These are phyloP conservation scores for Platysternon megacephalum DNA, from an alignment of 2,113 vertebrate genomes.

Conservation along the genomic window DNA sequence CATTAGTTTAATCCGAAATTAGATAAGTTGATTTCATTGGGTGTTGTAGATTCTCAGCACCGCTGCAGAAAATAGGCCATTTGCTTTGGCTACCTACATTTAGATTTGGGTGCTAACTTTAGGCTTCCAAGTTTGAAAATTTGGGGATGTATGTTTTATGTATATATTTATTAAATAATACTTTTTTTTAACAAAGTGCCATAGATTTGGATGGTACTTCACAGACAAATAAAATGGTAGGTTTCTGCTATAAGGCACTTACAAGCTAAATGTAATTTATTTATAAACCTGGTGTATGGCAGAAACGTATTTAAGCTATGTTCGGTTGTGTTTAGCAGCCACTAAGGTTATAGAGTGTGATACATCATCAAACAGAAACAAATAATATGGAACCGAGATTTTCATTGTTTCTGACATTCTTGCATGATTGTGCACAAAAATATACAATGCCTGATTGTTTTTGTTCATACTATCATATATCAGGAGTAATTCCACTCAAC, in stretches of 20 bases:
- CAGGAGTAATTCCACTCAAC: not conserved
- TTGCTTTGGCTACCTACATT: not conserved
- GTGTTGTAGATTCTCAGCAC: not conserved
- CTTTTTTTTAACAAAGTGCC: not conserved
- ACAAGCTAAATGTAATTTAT: not conserved
- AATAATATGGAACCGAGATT: accelerated
- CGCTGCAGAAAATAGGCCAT: not conserved
- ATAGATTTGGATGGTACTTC: not conserved
- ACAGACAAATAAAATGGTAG: not conserved
- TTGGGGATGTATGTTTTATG: not conserved
- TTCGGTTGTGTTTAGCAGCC: not conserved
- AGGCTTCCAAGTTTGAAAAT: not conserved
- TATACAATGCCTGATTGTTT: accelerated
- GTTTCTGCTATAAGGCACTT: not conserved
- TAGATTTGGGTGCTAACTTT: not conserved
- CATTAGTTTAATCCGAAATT: not conserved
- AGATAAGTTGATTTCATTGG: not conserved
- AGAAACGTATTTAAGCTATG: not conserved
- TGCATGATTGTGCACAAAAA: not conserved
- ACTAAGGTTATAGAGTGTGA: not conserved
- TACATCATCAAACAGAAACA: not conserved
- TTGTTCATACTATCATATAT: not conserved
- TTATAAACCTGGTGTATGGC: not conserved
- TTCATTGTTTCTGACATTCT: not conserved
- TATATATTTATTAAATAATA: not conserved